Conservation (phyloP, 1,140 invertebrate genomes). For the Trichonephila clavata region DNA sequence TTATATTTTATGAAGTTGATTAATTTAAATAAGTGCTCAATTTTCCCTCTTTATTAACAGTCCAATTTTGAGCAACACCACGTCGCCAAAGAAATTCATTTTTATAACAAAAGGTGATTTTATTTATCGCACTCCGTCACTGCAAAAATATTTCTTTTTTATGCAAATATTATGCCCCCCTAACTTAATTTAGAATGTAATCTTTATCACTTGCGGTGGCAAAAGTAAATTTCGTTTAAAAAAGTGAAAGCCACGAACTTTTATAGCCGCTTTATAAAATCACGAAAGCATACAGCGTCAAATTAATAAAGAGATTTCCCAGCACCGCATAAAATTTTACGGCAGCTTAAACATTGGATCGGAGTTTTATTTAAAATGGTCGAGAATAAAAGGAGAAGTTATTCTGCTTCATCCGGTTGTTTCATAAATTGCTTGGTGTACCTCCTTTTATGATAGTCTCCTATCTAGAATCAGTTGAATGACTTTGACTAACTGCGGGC, state of each 20-base stretch:
- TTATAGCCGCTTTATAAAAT: slow-evolving; percentile 47
- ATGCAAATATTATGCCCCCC: background rate
- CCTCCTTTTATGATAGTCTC: background rate
- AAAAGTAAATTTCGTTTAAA: slow-evolving; percentile 35
- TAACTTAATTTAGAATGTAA: slow-evolving; percentile 48
- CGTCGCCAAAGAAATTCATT: background rate
- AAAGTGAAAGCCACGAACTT: slow-evolving; percentile 28
- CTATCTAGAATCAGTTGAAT: background rate
- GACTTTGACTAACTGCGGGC: background rate
- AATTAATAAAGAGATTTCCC: slow-evolving; percentile 49
- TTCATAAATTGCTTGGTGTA: background rate
- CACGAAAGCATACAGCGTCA: slow-evolving; percentile 13
- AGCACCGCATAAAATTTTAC: slow-evolving; percentile 8
- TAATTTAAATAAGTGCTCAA: background rate
- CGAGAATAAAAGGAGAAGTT: background rate
- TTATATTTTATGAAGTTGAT: background rate
- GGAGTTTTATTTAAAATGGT: slow-evolving; percentile 19
- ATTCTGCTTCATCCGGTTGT: background rate
- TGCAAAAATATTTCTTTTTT: background rate
- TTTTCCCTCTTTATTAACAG: background rate
- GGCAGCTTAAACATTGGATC: slow-evolving; percentile 38
- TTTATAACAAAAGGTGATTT: background rate
- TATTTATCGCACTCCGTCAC: slow-evolving; percentile 13
- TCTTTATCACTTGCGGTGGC: slow-evolving; percentile 27
- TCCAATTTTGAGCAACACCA: background rate